Base-by-base conservation (phyloP, 2,888 invertebrate genomes). In the Pocota personata region DNA sequence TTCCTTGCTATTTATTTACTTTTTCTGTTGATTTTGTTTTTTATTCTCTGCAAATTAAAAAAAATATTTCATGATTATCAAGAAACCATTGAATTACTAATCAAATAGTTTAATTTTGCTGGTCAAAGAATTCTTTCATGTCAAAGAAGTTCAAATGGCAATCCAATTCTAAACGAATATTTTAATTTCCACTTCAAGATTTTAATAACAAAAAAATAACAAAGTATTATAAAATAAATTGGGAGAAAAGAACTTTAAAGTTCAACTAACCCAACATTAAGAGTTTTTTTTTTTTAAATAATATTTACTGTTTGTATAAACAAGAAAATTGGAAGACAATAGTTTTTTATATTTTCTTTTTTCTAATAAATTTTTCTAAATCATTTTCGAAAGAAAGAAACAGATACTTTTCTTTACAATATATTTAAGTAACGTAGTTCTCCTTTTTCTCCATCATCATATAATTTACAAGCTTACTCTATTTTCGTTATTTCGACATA, bases 321-420 rank as follows among this genome's bases (percentile, higher is more conserved):
- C 24, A 73, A 82, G 86, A 82, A 48, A 77, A 86, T 71, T 86
- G 86, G 86, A 86, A 86, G 86, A 86, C 86, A 86, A 86, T 82
- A 86, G 86, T 76, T 76, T 77, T 82, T 86, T 35, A 72, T 64
- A 57, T 60, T 24, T n/a, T 52, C 40, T 40, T 48, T 62, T 58
- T 69, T 69, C 64, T 32, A 35, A 60, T 66, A 10, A 10, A 46
- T 66, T 43, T 52, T 73, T 52, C 46, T 8, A 66, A 62, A 66
- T 72, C 12, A 55, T 77, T 72, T 77, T 77, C 35, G 27, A 40
- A 79, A 66, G 37, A 75, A 75, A 55, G 67, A 80, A 69, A 67
- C 19, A 60, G 60, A 69, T 62, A 60, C 10, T 67, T 79, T 58
- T 75, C 37, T 46, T 75, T 67, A 72, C 12, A 66, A 66, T 62